Conservation (phyloP, 2,113 vertebrate species). For the Hippocampus abdominalis region DNA sequence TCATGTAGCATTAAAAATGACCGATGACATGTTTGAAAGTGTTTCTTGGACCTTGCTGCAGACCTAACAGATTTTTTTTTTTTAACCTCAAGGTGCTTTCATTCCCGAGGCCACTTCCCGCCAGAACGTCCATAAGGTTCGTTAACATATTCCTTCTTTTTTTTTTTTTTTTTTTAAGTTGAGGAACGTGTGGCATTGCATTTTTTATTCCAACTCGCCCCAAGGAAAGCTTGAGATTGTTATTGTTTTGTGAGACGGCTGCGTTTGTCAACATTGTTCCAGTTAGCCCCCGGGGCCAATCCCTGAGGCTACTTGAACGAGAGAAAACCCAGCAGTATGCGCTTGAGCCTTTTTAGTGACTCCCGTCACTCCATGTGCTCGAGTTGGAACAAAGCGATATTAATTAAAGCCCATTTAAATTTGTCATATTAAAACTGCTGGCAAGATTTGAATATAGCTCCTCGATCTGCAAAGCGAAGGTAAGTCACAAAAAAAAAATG, state of each 20-base stretch:
- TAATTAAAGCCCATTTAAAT: background rate
- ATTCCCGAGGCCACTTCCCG: background rate
- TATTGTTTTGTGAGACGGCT: slow-evolving; percentile 56
- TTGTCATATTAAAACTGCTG: background rate
- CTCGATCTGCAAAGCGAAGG: background rate
- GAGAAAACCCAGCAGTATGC: background rate
- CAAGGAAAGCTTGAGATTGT: slow-evolving; percentile 16
- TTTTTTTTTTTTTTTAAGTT: background rate
- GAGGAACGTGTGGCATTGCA: slow-evolving; percentile 23
- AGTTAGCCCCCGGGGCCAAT: slow-evolving; percentile 36
- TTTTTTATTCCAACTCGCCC: slow-evolving; percentile 26
- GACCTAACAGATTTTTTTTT: background rate
- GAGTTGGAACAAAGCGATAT: background rate
- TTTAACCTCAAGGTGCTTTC: background rate
- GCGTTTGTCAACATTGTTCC: slow-evolving; percentile 44
- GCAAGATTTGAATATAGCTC: background rate
- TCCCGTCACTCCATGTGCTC: background rate
- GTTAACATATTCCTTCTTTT: background rate
- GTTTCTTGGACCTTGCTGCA: background rate
- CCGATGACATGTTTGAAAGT: background rate
- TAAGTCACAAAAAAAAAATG: background rate
- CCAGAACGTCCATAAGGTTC: slow-evolving; percentile 1
- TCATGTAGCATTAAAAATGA: background rate
- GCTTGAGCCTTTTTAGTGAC: background rate
- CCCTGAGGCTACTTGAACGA: slow-evolving; percentile 36